Evolutionary conservation across 2,113 vertebrate species (phyloP).

Genomic region (Piprites chloris): DNA sequence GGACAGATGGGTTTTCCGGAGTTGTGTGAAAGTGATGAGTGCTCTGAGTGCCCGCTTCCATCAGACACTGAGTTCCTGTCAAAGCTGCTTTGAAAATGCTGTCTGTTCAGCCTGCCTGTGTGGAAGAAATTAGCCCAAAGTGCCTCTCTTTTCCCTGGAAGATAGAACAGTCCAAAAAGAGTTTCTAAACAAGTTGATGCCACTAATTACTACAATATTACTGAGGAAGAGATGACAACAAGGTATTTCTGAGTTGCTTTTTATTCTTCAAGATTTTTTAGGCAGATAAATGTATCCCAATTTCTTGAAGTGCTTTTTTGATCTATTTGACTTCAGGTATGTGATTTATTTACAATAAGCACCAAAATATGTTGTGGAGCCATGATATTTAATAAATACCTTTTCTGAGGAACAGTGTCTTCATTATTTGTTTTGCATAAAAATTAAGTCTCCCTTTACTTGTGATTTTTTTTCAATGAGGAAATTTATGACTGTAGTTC

Average conservation of each 20-base stretch:
- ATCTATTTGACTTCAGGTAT: not conserved
- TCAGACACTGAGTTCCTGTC: not conserved
- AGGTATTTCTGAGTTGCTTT: not conserved
- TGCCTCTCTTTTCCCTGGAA: not conserved
- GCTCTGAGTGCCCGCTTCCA: not conserved
- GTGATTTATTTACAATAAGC: not conserved
- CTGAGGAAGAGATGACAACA: not conserved
- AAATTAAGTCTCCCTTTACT: not conserved
- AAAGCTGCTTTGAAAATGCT: not conserved
- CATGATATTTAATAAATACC: not conserved
- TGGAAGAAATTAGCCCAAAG: not conserved
- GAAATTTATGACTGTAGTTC: not conserved
- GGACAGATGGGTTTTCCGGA: not conserved
- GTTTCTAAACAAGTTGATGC: not conserved
- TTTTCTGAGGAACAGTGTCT: not conserved
- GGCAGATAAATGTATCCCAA: not conserved
- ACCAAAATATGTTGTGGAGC: not conserved
- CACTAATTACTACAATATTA: not conserved
- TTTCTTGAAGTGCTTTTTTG: not conserved
- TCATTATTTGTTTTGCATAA: not conserved
- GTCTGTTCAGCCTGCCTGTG: not conserved
- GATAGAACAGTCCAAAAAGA: not conserved
- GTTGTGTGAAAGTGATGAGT: not conserved
- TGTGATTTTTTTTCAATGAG: not conserved
- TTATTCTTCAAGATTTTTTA: not conserved